Evolutionary conservation across 2,888 invertebrate species (phyloP).

Genomic region (Latrodectus elegans): DNA sequence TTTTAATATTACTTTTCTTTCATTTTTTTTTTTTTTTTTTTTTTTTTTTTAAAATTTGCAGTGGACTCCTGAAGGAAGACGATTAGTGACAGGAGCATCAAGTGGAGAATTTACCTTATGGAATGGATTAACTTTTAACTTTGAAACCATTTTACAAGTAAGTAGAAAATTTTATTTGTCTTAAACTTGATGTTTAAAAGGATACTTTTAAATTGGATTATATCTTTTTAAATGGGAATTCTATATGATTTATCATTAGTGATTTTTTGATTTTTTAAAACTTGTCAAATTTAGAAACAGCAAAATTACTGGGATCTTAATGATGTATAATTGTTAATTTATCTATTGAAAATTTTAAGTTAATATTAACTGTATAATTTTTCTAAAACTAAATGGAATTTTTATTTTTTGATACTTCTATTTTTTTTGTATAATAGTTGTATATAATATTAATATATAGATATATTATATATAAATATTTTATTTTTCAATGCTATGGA

Average conservation of each 20-base stretch:
- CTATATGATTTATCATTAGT: not conserved
- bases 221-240: not conserved
- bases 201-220: not conserved
- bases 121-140: constrained; percentile 99
- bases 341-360: not conserved
- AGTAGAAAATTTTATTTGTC: constrained; percentile 25
- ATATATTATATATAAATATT: too few species aligned
- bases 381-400: too few species aligned
- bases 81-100: constrained; percentile 98
- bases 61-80: constrained; percentile 99
- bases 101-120: constrained; percentile 99
- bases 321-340: not conserved
- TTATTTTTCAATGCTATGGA: too few species aligned
- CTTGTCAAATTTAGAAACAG: not conserved
- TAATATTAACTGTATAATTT: not conserved
- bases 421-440: too few species aligned
- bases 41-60: constrained; percentile 73
- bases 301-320: too few species aligned
- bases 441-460: too few species aligned
- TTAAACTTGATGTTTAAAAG: not conserved
- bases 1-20: too few species aligned
- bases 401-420: too few species aligned
- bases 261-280: not conserved
- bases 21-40: too few species aligned
- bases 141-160: constrained; percentile 99